Conservation (phyloP, 2,888 invertebrate genomes). For the Hydroisotoma schaefferi region DNA sequence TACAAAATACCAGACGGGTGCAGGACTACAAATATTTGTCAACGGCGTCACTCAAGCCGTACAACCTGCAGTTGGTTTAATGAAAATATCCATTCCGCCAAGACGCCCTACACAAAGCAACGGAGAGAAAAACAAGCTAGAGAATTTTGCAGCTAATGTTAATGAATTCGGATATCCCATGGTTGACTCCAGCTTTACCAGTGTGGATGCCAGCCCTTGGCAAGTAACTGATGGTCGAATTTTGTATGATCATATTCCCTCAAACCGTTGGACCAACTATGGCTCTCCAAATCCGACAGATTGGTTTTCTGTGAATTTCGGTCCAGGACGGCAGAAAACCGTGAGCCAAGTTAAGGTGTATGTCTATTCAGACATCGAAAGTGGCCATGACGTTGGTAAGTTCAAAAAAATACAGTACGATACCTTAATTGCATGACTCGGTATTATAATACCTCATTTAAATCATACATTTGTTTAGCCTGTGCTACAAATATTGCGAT, state of each 20-base stretch:
- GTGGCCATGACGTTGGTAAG: constrained; percentile 32
- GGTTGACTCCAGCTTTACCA: constrained; percentile 34
- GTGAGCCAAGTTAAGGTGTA: constrained; percentile 30
- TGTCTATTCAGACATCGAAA: constrained; percentile 33
- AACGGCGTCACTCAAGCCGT: constrained; percentile 25
- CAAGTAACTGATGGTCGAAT: constrained; percentile 43
- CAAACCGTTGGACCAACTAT: constrained; percentile 45
- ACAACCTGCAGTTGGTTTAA: constrained; percentile 23
- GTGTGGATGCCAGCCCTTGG: constrained; percentile 36
- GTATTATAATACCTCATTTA: background rate
- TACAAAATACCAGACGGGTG: constrained; percentile 30
- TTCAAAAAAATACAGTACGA: background rate
- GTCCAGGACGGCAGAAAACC: constrained; percentile 28
- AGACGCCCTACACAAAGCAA: constrained; percentile 13
- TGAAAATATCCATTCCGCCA: constrained; percentile 29
- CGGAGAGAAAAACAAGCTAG: constrained; percentile 27
- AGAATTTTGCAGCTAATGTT: constrained; percentile 43
- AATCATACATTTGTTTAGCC: constrained; percentile 18
- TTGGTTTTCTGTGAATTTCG: constrained; percentile 38
- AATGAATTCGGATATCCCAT: constrained; percentile 36
- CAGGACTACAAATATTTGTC: constrained; percentile 38
- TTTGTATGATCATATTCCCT: constrained; percentile 41
- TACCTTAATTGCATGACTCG: background rate
- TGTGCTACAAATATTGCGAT: constrained; percentile 33
- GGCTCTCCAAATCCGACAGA: constrained; percentile 22